phyloP scores from a whole-genome alignment of 2,797 vertebrate species.

The Rhabdomys pumilio region DNA sequence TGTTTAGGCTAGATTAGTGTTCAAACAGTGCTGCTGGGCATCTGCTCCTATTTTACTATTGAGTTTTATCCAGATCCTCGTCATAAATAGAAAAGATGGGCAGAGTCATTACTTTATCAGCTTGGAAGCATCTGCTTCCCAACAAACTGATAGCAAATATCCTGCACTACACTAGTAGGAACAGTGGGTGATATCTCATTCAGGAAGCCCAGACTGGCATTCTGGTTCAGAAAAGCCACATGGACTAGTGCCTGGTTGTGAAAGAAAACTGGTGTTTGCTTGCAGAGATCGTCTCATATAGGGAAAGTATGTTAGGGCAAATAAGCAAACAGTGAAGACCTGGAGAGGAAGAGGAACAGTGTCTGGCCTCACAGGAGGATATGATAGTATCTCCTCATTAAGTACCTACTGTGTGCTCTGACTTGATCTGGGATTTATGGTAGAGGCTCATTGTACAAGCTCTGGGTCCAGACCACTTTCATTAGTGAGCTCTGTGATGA shows the following conservation, averaged over 20 bases:
- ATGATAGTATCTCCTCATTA: background rate
- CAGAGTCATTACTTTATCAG: background rate
- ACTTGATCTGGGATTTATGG: background rate
- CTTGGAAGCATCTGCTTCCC: background rate
- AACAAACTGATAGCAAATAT: background rate
- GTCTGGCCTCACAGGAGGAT: background rate
- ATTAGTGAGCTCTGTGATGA: background rate
- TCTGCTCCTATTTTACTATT: background rate
- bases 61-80: background rate
- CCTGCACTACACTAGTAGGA: background rate
- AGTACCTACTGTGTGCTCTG: background rate
- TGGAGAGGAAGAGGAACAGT: background rate
- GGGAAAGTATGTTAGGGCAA: background rate
- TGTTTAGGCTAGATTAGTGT: background rate
- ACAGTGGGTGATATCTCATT: background rate
- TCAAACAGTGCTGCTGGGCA: background rate
- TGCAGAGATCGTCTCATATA: background rate
- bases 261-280: background rate
- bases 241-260: background rate
- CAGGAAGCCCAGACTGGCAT: background rate
- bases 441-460: background rate
- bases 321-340: background rate
- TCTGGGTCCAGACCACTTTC: background rate
- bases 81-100: background rate
- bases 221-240: background rate